Evolutionary conservation across 2,888 invertebrate genomes (phyloP), one percentile per base, ranked within the genome.

Genomic region (Spialia ferax): DNA sequence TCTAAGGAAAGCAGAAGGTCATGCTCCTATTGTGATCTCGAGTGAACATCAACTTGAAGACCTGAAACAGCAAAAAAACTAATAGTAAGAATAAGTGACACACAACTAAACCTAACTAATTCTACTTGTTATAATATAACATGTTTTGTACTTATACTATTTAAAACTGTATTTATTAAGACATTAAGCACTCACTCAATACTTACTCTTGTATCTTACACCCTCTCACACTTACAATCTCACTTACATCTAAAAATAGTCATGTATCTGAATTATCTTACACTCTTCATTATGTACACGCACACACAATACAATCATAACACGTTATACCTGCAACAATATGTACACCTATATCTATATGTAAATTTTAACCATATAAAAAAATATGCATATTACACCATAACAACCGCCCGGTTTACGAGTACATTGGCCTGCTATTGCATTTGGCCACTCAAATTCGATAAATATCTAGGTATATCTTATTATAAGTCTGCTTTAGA

Each of bases 51-150:
- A 42, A 7, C 42, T 42, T 7, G 15, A 42, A 42, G 15, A 15
- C 42, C 15, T 42, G n/a, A 42, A 42, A 15, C 42, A 42, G 7
- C 42, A 42, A 42, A 42, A 42, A 42, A 42, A 42, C 42, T 42
- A 7, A 15, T n/a, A n/a, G 8, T 6, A n/a, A 15, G 5, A 42
- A 42, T 42, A 0, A 42, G 42, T 15, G 42, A 10, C 38, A 3
- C 1, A 38, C 29, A 29, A 29, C 3, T 4, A 7, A 29, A 8
- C 29, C 6, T 29, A 29, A 29, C 6, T 4, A 7, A 29, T 29
- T 6, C 29, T 29, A 29, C n/a, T n/a, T n/a, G n/a, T n/a, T n/a
- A n/a, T n/a, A n/a, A 29, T 7, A 29, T 29, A 29, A 29, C 3
- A 26, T 26, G 26, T 26, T 26, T 26, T 26, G 7, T 29, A 29